These are phyloP conservation scores for Sparidentex hasta DNA, from an alignment of 2,797 vertebrate genomes.

Conservation along the genomic window DNA sequence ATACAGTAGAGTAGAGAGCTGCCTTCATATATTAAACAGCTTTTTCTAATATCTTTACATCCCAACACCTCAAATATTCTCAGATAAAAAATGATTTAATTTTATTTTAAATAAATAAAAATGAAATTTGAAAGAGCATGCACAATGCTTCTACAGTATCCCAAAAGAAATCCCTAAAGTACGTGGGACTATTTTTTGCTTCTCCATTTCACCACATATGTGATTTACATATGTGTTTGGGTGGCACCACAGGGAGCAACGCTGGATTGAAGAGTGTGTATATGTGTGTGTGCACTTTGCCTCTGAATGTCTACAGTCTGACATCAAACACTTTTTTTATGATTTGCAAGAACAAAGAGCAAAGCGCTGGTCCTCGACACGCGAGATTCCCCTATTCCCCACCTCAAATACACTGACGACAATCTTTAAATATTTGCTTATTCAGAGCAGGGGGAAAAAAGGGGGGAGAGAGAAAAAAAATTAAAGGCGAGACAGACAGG, in stretches of 20 bases:
- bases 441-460: conserved; percentile 37
- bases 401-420: conserved; percentile 73
- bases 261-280: conserved; percentile 16
- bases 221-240: conserved; percentile 64
- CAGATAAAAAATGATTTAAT: background rate
- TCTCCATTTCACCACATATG: conserved; percentile 51
- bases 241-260: conserved; percentile 48
- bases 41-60: background rate
- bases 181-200: conserved; percentile 24
- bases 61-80: background rate
- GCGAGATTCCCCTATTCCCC: conserved; percentile 56
- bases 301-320: conserved; percentile 61
- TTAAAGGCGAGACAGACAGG: conserved; percentile 12
- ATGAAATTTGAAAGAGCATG: background rate
- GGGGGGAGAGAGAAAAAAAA: background rate
- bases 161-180: conserved; percentile 24
- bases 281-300: conserved; percentile 1
- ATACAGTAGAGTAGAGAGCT: background rate
- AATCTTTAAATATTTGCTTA: conserved; percentile 73
- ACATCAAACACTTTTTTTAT: conserved; percentile 71
- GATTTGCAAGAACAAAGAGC: conserved; percentile 71
- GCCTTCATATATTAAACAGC: background rate
- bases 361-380: conserved; percentile 51
- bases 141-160: background rate
- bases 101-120: background rate